phyloP scores from a whole-genome alignment of 2,113 vertebrate species.

The Meriones unguiculatus region DNA sequence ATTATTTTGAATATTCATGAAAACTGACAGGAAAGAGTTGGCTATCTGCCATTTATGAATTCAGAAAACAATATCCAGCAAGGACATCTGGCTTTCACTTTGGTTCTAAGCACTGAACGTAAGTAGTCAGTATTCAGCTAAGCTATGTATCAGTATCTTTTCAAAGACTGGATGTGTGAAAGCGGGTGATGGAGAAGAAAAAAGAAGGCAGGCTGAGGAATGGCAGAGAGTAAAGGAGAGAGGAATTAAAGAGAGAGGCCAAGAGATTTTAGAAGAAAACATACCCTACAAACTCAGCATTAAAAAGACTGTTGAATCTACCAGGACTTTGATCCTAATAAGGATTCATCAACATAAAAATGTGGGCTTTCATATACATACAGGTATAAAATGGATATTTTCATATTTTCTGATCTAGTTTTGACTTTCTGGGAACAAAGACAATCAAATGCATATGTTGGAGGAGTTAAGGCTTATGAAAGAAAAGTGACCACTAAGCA shows the following conservation, averaged over 20 bases:
- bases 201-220: background rate
- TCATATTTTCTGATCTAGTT: constrained; percentile 8
- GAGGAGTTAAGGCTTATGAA: background rate
- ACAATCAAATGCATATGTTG: background rate
- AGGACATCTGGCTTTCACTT: background rate
- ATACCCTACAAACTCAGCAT: background rate
- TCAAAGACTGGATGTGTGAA: background rate
- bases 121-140: background rate
- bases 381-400: background rate
- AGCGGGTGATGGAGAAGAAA: background rate
- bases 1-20: no score
- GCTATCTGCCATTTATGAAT: no score
- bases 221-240: background rate
- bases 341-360: background rate
- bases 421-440: constrained; percentile 20
- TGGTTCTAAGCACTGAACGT: background rate
- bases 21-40: no score
- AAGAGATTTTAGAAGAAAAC: constrained; percentile 28
- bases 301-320: background rate
- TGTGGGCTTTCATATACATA: background rate
- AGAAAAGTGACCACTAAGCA: background rate
- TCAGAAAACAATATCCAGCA: background rate
- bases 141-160: background rate
- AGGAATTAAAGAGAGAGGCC: background rate
- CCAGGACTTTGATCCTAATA: background rate